Percentiles rank a stretch among this genome's conserved stretches.
Conservation (phyloP, 2,797 vertebrate genomes). For the Coilia nasus region DNA sequence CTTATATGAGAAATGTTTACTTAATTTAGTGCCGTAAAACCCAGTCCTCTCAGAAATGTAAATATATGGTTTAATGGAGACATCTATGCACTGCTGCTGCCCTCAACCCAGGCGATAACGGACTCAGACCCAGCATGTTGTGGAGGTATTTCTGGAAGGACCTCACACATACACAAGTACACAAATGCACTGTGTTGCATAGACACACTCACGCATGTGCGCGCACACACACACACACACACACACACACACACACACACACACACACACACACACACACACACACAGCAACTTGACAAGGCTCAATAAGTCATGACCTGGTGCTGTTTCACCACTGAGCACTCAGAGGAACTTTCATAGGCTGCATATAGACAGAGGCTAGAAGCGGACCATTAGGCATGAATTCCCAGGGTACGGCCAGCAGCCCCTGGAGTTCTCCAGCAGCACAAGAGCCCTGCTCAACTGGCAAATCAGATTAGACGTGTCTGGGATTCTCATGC, state of each 20-base stretch:
- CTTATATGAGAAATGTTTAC: background rate
- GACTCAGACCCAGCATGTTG: constrained; percentile 63
- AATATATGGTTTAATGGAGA: constrained; percentile 44
- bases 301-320: constrained; percentile 77
- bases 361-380: constrained; percentile 64
- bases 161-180: background rate
- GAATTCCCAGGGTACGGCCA: constrained; percentile 64
- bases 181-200: background rate
- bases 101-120: constrained; percentile 61
- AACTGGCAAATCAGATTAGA: constrained; percentile 57
- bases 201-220: background rate
- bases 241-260: background rate
- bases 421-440: constrained; percentile 43
- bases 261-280: constrained; percentile 11
- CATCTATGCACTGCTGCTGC: constrained; percentile 59
- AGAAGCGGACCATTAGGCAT: constrained; percentile 68
- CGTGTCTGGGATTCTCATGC: constrained; percentile 21
- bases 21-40: background rate
- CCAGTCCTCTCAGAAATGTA: background rate
- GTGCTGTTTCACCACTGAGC: constrained; percentile 66
- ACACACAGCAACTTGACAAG: constrained; percentile 50
- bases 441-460: constrained; percentile 53
- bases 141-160: constrained; percentile 29
- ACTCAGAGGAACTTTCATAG: constrained; percentile 66
- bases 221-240: background rate